These are phyloP conservation scores for Hystrix brachyura DNA, from an alignment of 2,113 vertebrate species.

Conservation along the genomic window DNA sequence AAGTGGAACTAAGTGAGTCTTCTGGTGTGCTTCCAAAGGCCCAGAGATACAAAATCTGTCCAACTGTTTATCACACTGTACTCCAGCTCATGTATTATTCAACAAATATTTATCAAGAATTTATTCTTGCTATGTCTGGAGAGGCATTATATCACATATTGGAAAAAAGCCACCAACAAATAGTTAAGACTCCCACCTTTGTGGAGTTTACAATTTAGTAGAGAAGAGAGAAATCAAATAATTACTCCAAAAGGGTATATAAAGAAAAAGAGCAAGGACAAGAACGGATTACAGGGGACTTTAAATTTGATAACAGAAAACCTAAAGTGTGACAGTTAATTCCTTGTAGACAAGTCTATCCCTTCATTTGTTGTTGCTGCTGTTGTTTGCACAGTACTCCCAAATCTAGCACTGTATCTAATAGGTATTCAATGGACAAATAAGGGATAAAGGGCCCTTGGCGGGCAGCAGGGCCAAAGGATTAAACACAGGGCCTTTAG, in stretches of 20 bases:
- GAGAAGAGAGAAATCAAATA: slow-evolving; percentile 33
- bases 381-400: not conserved
- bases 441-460: not conserved
- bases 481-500: not conserved
- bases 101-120: not conserved
- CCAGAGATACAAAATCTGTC: not conserved
- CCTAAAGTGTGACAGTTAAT: not conserved
- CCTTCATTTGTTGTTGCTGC: not conserved
- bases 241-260: not conserved
- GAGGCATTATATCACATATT: not conserved
- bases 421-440: not conserved
- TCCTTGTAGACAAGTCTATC: not conserved
- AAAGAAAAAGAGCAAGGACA: not conserved
- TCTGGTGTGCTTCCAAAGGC: not conserved
- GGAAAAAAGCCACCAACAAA: not conserved
- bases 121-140: not conserved
- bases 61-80: not conserved
- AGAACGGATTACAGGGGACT: not conserved
- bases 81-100: not conserved
- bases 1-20: not conserved
- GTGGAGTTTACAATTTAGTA: not conserved
- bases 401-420: not conserved
- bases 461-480: not conserved
- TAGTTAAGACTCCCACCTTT: not conserved
- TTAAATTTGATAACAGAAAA: slow-evolving; percentile 1